These are phyloP conservation scores for Edolisoma coerulescens DNA, from an alignment of 2,113 vertebrate genomes.

Conservation along the genomic window DNA sequence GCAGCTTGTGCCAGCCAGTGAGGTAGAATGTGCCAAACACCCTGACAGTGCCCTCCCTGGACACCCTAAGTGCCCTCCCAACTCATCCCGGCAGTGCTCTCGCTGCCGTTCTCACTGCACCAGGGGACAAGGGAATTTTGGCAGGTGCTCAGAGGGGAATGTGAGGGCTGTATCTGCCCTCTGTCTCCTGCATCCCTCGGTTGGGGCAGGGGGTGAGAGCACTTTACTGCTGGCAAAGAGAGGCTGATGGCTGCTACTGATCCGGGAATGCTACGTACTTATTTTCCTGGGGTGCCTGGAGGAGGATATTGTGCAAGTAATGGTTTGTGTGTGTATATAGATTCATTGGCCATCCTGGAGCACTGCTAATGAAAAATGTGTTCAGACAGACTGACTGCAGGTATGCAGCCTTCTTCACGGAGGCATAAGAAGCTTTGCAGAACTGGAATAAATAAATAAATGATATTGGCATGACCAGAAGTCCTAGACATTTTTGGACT, in stretches of 20 bases:
- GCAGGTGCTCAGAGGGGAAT: background rate
- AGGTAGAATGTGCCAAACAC: background rate
- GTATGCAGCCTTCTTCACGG: background rate
- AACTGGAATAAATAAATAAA: background rate
- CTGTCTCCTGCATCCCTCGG: background rate
- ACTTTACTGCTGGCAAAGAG: background rate
- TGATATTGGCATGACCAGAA: background rate
- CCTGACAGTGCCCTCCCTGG: background rate
- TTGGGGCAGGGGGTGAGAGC: background rate
- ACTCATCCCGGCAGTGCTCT: too few relatives aligned
- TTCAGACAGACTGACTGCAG: background rate
- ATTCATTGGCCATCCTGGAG: background rate
- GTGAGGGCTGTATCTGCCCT: background rate
- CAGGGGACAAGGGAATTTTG: background rate
- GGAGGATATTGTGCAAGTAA: background rate
- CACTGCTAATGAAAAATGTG: background rate
- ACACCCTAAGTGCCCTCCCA: too few relatives aligned
- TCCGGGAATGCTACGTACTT: background rate
- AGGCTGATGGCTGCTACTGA: background rate
- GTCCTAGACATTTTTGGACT: background rate
- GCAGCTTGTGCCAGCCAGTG: background rate
- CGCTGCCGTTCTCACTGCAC: background rate
- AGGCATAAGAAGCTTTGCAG: background rate
- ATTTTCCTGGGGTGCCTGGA: background rate
- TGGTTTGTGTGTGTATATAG: background rate